Conservation (phyloP, 2,797 vertebrate genomes). For the Dromococcyx pavoninus region DNA sequence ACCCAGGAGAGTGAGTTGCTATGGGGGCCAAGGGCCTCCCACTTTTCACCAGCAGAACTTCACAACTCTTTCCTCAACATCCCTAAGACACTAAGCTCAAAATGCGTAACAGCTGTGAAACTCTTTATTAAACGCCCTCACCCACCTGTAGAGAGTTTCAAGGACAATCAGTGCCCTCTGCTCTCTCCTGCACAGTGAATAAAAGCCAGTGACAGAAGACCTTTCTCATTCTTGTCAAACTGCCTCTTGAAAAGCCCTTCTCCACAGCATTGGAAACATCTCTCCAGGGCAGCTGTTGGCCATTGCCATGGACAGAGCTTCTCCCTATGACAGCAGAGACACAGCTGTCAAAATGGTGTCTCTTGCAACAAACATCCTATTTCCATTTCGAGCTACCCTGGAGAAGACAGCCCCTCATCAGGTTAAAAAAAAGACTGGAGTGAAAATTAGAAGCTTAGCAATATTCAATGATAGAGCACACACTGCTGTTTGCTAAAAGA, state of each 20-base stretch:
- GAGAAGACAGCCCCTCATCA: not conserved
- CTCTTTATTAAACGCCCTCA: not conserved
- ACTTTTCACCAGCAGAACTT: not conserved
- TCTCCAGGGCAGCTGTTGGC: not conserved
- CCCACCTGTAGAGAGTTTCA: not conserved
- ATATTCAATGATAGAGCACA: not conserved
- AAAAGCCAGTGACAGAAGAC: not conserved
- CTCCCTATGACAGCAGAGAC: not conserved
- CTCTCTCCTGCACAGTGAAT: not conserved
- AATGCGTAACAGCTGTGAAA: accelerated
- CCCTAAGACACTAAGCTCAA: not conserved
- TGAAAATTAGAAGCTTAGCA: not conserved
- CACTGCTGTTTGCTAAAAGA: not conserved
- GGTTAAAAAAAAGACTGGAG: not conserved
- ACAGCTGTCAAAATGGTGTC: not conserved
- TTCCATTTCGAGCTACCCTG: not conserved
- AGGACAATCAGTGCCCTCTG: not conserved
- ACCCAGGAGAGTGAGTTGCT: not conserved
- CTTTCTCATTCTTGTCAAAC: not conserved
- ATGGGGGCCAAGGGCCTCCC: not conserved
- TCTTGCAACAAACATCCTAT: not conserved
- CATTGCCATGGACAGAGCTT: not conserved
- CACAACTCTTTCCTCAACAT: not conserved
- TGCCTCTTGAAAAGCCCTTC: not conserved
- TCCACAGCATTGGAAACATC: not conserved